phyloP scores from a whole-genome alignment of 2,113 vertebrate species.

The Alaudala cheleensis region DNA sequence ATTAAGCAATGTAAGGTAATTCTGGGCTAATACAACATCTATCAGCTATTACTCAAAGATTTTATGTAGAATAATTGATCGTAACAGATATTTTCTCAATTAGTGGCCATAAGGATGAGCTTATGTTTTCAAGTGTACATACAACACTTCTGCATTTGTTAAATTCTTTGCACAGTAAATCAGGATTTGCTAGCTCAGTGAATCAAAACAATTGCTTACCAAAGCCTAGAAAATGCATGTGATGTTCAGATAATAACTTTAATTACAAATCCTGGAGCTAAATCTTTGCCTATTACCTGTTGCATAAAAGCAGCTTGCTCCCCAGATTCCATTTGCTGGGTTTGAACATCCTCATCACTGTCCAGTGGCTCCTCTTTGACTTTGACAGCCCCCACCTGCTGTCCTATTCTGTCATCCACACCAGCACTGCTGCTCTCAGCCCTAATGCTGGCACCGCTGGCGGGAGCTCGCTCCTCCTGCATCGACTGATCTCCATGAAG shows the following conservation, averaged over 20 bases:
- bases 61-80: slow-evolving; percentile 41
- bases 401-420: slow-evolving; percentile 75
- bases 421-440: slow-evolving; percentile 80
- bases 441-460: slow-evolving; percentile 81
- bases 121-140: slow-evolving; percentile 61
- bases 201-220: slow-evolving; percentile 54
- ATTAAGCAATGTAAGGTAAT: slow-evolving; percentile 34
- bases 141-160: slow-evolving; percentile 37
- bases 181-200: slow-evolving; percentile 48
- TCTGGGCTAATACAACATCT: slow-evolving; percentile 53
- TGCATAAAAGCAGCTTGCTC: slow-evolving; percentile 92
- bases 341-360: slow-evolving; percentile 89
- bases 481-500: slow-evolving; percentile 81
- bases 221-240: slow-evolving; percentile 34
- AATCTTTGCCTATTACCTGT: slow-evolving; percentile 95
- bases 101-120: slow-evolving; percentile 58
- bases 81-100: slow-evolving; percentile 59
- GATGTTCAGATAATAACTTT: slow-evolving; percentile 91
- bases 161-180: slow-evolving; percentile 57
- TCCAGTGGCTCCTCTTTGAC: slow-evolving; percentile 94
- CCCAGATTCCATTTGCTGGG: slow-evolving; percentile 84
- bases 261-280: slow-evolving; percentile 91
- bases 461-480: slow-evolving; percentile 87
- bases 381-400: slow-evolving; percentile 86
- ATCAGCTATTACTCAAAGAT: slow-evolving; percentile 24